phyloP scores from a whole-genome alignment of 2,113 vertebrate genomes.

The Leuciscus idus region DNA sequence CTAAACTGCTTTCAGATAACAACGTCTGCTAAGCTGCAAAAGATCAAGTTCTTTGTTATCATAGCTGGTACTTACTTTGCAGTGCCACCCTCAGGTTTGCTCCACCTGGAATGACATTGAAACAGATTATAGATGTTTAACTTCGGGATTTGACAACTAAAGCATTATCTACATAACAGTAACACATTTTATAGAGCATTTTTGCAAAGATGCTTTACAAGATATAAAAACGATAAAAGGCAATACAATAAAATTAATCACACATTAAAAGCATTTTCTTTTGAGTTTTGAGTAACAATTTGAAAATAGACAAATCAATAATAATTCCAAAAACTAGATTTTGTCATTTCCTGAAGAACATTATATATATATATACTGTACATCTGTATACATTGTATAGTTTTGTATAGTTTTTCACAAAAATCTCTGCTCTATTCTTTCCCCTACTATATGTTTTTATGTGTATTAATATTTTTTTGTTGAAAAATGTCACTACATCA shows the following conservation, averaged over 20 bases:
- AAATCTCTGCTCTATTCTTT: background rate
- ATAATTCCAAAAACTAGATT: background rate
- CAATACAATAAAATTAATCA: background rate
- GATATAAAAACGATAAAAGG: background rate
- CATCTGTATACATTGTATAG: no score
- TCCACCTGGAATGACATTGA: conserved; percentile 78
- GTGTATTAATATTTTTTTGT: no score
- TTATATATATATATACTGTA: no score
- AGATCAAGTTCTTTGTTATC: background rate
- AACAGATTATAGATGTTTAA: conserved; percentile 20
- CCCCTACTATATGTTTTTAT: background rate
- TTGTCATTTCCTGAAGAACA: background rate
- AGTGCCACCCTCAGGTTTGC: conserved; percentile 81
- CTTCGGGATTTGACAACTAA: background rate
- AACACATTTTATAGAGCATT: background rate
- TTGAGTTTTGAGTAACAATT: no score
- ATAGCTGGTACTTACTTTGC: conserved; percentile 79
- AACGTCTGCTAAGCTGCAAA: background rate
- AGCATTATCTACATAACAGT: background rate
- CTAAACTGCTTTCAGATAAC: conserved; percentile 4
- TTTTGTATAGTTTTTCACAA: background rate
- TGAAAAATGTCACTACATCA: background rate
- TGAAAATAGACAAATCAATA: no score
- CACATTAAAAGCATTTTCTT: background rate
- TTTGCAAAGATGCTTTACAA: background rate